phyloP scores from a whole-genome alignment of 2,113 vertebrate genomes.

The Natator depressus region DNA sequence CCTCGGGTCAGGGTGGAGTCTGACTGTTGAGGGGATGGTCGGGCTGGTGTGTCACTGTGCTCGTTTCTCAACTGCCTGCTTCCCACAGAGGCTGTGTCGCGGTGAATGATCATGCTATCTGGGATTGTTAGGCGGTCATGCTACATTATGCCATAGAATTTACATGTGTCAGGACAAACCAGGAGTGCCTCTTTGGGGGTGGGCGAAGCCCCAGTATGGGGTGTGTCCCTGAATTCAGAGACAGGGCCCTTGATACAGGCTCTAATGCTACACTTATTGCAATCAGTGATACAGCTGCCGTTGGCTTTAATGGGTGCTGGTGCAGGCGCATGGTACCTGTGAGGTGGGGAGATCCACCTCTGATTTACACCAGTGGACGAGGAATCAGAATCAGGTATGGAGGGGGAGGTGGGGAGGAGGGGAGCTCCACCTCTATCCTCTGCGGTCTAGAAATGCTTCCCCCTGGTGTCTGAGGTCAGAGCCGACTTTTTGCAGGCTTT shows the following conservation, averaged over 20 bases:
- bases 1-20: neutral
- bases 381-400: no score
- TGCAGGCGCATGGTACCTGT: no score
- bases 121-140: neutral
- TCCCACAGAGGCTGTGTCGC: accelerated
- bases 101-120: neutral
- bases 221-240: neutral
- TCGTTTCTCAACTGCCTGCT: neutral
- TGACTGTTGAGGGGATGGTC: neutral
- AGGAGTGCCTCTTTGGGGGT: accelerated
- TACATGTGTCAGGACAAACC: slow-evolving; percentile 7
- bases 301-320: neutral
- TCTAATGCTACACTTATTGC: neutral
- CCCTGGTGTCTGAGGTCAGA: neutral
- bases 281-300: neutral
- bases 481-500: neutral
- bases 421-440: neutral
- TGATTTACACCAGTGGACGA: no score
- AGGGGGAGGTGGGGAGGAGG: no score
- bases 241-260: neutral
- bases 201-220: accelerated
- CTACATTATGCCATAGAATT: neutral
- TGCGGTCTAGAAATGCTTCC: neutral
- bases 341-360: neutral
- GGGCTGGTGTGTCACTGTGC: neutral